A percentile compares a stretch with the other conserved stretches of the same genome.
Conservation (phyloP, 2,113 vertebrate genomes). For the Spilogale gracilis region DNA sequence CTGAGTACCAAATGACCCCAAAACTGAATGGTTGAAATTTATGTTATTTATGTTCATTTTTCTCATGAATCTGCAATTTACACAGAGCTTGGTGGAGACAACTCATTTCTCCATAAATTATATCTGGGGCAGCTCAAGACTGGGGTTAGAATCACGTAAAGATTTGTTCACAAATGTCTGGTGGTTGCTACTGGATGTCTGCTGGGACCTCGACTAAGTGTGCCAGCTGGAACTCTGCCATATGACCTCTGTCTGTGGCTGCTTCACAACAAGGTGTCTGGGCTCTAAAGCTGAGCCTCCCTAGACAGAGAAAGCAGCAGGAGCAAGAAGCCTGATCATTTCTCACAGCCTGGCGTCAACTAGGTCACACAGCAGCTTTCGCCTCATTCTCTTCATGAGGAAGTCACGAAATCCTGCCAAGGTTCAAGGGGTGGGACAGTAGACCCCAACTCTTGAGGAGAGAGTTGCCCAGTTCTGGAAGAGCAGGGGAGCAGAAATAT, state of each 20-base stretch:
- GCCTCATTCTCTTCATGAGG: background rate
- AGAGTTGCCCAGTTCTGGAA: background rate
- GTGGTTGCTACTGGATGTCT: background rate
- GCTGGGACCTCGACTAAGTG: background rate
- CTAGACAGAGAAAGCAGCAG: background rate
- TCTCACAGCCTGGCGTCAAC: background rate
- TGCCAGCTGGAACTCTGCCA: background rate
- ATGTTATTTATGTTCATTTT: background rate
- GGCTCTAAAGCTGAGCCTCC: background rate
- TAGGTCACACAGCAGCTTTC: background rate
- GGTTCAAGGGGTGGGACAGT: background rate
- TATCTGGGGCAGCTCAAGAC: background rate
- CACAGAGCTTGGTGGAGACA: background rate
- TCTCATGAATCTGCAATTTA: background rate
- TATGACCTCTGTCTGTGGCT: background rate
- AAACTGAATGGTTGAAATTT: background rate
- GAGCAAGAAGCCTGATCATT: background rate
- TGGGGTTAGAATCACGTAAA: background rate
- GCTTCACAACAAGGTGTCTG: background rate
- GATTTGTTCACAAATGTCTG: background rate
- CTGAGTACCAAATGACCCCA: background rate
- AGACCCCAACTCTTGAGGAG: background rate
- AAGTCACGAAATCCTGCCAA: background rate
- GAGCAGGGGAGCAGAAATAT: background rate
- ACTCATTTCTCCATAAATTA: background rate